Percentiles rank a stretch among this genome's conserved stretches.
These are phyloP conservation scores for Nothoprocta pentlandii DNA, from an alignment of 2,113 vertebrate genomes.

Conservation along the genomic window DNA sequence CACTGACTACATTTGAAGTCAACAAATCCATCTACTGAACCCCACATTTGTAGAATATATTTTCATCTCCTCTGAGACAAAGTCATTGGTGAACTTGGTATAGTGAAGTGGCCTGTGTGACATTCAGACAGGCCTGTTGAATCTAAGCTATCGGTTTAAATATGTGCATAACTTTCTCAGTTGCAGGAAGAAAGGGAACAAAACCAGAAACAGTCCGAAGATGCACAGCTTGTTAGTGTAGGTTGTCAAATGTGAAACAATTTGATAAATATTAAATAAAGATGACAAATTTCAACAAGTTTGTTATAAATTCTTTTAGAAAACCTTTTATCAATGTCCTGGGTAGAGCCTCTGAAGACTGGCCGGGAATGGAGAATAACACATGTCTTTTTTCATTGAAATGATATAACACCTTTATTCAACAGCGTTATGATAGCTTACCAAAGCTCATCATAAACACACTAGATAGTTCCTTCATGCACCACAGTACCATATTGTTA, in stretches of 20 bases:
- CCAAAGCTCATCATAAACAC: not conserved
- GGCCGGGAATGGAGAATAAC: not conserved
- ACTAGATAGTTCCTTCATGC: not conserved
- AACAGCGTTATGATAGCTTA: not conserved
- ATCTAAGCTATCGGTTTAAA: constrained; percentile 13
- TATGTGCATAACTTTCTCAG: not conserved
- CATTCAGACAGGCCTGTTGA: not conserved
- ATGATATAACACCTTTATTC: not conserved
- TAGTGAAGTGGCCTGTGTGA: constrained; percentile 1
- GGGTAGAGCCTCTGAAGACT: not conserved
- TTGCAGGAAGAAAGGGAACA: not conserved
- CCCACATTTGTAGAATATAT: constrained; percentile 37
- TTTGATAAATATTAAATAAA: not conserved
- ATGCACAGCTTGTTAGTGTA: not conserved
- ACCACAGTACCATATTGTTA: not conserved
- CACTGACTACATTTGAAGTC: constrained; percentile 51
- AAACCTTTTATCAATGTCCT: not conserved
- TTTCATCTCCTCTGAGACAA: constrained; percentile 21
- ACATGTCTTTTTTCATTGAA: not conserved
- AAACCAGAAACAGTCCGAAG: not conserved
- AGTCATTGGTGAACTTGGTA: constrained; percentile 5
- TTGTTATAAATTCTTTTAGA: not conserved
- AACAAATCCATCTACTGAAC: constrained; percentile 57
- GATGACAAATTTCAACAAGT: not conserved
- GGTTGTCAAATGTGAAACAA: not conserved